Evolutionary conservation across 2,888 invertebrate species (phyloP), one percentile per base, ranked within the genome.

Genomic region (Microchrysa polita): DNA sequence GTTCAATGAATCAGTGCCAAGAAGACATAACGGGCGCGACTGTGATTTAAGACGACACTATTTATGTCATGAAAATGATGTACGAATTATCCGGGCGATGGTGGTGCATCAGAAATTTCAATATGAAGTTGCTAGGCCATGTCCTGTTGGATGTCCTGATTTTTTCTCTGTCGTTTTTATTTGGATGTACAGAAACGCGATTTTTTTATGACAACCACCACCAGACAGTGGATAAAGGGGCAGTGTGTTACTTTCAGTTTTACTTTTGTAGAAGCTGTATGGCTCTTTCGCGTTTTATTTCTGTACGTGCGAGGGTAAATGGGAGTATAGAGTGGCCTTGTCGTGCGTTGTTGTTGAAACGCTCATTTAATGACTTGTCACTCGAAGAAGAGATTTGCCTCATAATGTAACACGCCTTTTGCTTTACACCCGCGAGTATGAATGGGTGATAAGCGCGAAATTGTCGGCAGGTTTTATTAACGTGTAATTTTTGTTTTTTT

Each of bases 401-500:
- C 34, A 57, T 57, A 69, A 69, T 57, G 57, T 53, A 42, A 23
- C 22, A 69, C 69, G 69, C 69, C 69, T 57, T 69, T 69, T 48
- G 27, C 16, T 48, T 69, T 57, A 57, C 14, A 20, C 52, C 34
- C 34, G 55, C n/a, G n/a, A n/a, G n/a, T 34, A 22, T 23, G 69
- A 69, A 69, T 69, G 69, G 69, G 69, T 69, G 69, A 48, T 65
- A 65, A 65, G 65, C 65, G 48, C 48, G 48, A 65, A 65, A 65
- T 65, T 65, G 65, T 48, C 65, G 22, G 20, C 44, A 48, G 22
- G 65, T 65, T 65, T n/a, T 65, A 65, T 65, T 44, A 65, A 34
- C 44, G 65, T 65, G 34, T 48, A 34, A 22, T 14, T 65, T 27
- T 2, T n/a, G n/a, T n/a, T 65, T 27, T 5, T 34, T 34, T n/a